Evolutionary conservation across 2,797 vertebrate genomes (phyloP), one percentile per base, ranked within the genome.

Genomic region (Eurystomus glaucurus): DNA sequence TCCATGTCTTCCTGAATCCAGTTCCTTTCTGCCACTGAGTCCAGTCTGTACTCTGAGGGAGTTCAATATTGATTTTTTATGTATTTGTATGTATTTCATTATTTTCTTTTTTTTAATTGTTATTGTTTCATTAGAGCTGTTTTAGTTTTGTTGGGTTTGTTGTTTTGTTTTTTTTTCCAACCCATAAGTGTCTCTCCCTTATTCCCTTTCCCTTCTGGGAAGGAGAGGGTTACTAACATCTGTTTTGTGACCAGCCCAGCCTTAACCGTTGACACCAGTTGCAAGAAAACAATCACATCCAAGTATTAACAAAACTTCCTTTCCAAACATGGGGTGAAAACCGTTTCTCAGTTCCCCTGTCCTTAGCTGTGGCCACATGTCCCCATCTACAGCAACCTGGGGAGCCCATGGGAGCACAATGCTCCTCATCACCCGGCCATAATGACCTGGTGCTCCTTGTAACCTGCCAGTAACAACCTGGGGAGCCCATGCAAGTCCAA

Each of bases 381-480:
- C 17, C 70, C 52, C 17, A 3, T 12, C 19, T 4, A 0, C 21
- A 22, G 11, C 3, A 9, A 4, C 22, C 39, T 39, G 58, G 23
- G 58, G 26, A 52, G 48, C 22, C 20, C 45, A 20, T 46, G 45
- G 9, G 45, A 20, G 54, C 54, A 19, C n/a, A 22, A 14, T 23
- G n/a, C 55, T 58, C 55, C 55, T 58, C 14, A 6, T 35, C 21
- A 58, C 55, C 14, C 55, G 29, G 13, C 55, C 20, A 9, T 21
- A 64, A 64, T 12, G 28, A 20, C 37, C 13, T 21, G 60, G 8
- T 37, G 23, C 35, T 61, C 35, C 58, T 6, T 3, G 1, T 31
- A 29, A 25, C 33, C 31, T 15, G 5, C 0, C 20, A 6, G 0
- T n/a, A 22, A 15, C 2, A 21, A 2, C 12, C 29, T 41, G 60